These are phyloP conservation scores for Scarus forsteni DNA, from an alignment of 2,797 vertebrate species.

Conservation along the genomic window DNA sequence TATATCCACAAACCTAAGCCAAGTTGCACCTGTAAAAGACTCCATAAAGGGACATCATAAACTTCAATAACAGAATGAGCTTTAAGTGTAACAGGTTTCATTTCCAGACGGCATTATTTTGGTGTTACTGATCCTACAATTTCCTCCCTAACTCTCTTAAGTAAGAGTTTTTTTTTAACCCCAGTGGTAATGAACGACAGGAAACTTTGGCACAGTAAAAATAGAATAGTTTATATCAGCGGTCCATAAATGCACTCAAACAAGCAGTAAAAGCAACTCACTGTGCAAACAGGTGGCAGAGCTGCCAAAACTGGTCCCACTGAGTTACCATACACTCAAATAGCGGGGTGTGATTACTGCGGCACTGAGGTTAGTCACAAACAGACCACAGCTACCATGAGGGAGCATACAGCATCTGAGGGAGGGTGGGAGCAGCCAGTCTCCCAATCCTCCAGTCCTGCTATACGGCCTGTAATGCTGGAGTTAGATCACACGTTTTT, in stretches of 20 bases:
- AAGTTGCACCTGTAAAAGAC: constrained; percentile 1
- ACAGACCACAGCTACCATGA: constrained; percentile 10
- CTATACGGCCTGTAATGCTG: neutral
- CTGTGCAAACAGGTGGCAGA: constrained; percentile 65
- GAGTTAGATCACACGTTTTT: too few species aligned
- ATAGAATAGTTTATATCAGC: constrained; percentile 70
- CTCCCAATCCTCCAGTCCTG: neutral
- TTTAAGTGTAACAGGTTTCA: constrained; percentile 14
- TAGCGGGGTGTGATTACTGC: neutral
- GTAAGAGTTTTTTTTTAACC: constrained; percentile 40
- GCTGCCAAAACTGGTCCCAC: constrained; percentile 35
- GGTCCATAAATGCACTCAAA: constrained; percentile 72
- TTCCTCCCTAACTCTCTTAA: constrained; percentile 26
- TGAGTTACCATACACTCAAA: constrained; percentile 28
- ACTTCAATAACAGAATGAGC: constrained; percentile 35
- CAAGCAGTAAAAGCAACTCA: constrained; percentile 55
- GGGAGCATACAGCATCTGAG: constrained; percentile 12
- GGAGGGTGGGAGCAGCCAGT: constrained; percentile 26
- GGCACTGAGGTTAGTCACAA: constrained; percentile 3
- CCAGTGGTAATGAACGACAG: constrained; percentile 53
- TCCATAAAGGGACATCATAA: constrained; percentile 19
- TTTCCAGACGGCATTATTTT: constrained; percentile 32
- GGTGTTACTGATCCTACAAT: constrained; percentile 15
- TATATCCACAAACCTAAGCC: constrained; percentile 16
- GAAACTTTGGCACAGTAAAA: constrained; percentile 64